Percentiles rank a stretch among this genome's conserved stretches.
These are phyloP conservation scores for Coleophora deauratella DNA, from an alignment of 2,888 invertebrate species.

Conservation along the genomic window DNA sequence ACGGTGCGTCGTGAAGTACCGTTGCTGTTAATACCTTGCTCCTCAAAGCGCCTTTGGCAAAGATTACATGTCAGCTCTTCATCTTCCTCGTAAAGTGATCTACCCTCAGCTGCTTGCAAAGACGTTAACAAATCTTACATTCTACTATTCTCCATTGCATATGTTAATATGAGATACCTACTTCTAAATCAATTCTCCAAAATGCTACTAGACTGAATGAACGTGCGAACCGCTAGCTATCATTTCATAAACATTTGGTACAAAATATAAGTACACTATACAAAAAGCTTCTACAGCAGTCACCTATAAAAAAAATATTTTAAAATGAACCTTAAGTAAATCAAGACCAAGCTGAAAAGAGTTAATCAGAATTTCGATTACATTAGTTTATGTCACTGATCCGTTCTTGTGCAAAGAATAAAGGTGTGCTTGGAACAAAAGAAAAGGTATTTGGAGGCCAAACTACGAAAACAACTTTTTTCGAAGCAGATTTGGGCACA, in stretches of 20 bases:
- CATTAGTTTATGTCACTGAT: conserved; percentile 39
- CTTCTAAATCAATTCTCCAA: no score
- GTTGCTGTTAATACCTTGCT: conserved; percentile 78
- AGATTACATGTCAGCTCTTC: conserved; percentile 82
- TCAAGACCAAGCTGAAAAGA: conserved; percentile 76
- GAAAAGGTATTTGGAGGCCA: conserved; percentile 44
- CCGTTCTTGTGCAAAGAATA: conserved; percentile 62
- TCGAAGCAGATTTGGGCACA: conserved; percentile 7
- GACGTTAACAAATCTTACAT: conserved; percentile 70
- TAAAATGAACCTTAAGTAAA: conserved; percentile 57
- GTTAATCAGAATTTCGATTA: conserved; percentile 69
- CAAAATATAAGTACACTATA: conserved; percentile 19
- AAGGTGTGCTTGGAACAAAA: conserved; percentile 59
- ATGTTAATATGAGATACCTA: conserved; percentile 1
- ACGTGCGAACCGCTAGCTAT: background rate
- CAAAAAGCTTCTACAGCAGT: conserved; percentile 38
- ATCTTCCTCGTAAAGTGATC: conserved; percentile 76
- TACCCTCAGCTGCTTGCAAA: conserved; percentile 79
- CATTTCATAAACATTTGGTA: background rate
- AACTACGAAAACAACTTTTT: conserved; percentile 32
- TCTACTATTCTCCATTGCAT: conserved; percentile 31
- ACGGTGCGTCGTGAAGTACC: conserved; percentile 42
- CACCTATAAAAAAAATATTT: conserved; percentile 35
- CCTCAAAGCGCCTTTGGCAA: conserved; percentile 85
- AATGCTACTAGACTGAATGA: background rate